Conservation (phyloP, 2,113 vertebrate genomes). For the Carettochelys insculpta region DNA sequence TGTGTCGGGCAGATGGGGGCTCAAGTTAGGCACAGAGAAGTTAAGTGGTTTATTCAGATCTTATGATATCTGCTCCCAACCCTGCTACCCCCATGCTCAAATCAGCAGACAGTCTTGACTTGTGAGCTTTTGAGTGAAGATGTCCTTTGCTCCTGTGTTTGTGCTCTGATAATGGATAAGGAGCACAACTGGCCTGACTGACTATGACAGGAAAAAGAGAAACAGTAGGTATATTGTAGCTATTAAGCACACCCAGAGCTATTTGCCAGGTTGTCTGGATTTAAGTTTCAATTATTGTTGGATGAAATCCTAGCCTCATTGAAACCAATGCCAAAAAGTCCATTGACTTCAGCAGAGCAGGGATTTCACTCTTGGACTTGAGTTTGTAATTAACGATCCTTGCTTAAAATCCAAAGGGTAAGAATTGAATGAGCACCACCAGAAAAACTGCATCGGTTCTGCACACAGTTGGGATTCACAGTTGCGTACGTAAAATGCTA, state of each 20-base stretch:
- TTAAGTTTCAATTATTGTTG: neutral
- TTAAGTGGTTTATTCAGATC: rapidly evolving
- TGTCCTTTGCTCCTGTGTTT: neutral
- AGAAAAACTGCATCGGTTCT: neutral
- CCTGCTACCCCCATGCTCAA: neutral
- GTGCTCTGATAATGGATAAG: conserved; percentile 37
- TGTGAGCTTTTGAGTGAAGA: conserved; percentile 32
- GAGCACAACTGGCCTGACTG: neutral
- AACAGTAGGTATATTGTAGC: neutral
- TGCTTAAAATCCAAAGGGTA: neutral
- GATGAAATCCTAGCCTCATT: neutral
- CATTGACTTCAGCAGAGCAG: neutral
- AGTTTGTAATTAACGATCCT: neutral
- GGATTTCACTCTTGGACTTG: neutral
- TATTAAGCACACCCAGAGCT: neutral
- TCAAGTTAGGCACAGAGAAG: neutral
- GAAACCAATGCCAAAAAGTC: neutral
- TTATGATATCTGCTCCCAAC: neutral
- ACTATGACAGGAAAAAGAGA: neutral
- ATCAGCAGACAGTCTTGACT: conserved; percentile 16
- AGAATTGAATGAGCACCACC: neutral
- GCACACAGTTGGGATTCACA: neutral
- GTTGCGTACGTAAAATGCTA: neutral
- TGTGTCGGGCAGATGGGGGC: neutral
- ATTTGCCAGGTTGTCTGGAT: neutral